Evolutionary conservation across 2,113 vertebrate genomes (phyloP).

Genomic region (Panthera uncia): DNA sequence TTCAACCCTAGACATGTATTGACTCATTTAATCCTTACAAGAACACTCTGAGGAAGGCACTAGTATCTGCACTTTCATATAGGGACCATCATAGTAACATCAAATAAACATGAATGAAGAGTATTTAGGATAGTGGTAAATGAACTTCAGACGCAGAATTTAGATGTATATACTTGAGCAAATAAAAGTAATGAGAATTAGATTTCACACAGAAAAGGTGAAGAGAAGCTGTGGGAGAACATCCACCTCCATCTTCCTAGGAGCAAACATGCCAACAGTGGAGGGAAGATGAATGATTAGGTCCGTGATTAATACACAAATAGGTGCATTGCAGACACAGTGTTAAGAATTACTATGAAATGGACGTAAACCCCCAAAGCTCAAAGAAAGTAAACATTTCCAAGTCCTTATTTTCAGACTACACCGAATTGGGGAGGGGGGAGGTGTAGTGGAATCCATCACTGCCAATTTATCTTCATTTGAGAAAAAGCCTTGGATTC

Average conservation of each 20-base stretch:
- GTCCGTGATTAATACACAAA: neutral
- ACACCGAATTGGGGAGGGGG: neutral
- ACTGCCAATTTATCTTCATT: neutral
- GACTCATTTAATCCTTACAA: neutral
- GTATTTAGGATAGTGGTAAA: neutral
- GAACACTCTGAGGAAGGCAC: neutral
- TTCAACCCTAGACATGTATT: neutral
- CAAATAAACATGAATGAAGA: neutral
- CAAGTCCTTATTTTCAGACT: neutral
- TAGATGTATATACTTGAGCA: neutral
- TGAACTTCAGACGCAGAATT: constrained; percentile 24
- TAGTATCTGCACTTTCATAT: neutral
- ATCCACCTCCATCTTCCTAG: neutral
- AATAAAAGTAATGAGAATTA: neutral
- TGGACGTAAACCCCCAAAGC: neutral
- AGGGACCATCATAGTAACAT: neutral
- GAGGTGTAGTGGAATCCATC: neutral
- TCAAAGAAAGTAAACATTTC: neutral
- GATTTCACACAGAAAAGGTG: neutral
- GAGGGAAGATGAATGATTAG: neutral
- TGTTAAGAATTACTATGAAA: neutral
- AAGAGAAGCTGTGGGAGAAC: neutral
- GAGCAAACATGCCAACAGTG: neutral
- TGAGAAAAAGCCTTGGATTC: neutral
- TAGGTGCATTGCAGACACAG: neutral